Conservation (phyloP, 1,140 invertebrate genomes). For the Thrips palmi region DNA sequence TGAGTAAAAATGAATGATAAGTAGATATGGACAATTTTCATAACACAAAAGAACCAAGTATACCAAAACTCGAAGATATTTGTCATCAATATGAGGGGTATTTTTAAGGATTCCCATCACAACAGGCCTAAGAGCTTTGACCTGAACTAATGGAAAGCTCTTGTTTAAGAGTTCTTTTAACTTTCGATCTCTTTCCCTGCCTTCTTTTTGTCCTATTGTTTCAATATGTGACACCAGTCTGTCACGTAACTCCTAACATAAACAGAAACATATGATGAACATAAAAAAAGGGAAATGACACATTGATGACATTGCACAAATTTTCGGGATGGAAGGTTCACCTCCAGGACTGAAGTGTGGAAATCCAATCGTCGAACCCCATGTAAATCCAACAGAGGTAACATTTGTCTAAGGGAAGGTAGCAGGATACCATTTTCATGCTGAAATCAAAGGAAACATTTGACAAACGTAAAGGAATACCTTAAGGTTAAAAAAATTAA, state of each 20-base stretch:
- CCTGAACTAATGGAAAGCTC: constrained; percentile 83
- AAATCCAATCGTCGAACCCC: constrained; percentile 82
- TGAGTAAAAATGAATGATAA: constrained; percentile 9
- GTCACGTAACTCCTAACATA: constrained; percentile 56
- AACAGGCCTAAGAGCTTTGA: constrained; percentile 82
- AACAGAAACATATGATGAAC: constrained; percentile 11
- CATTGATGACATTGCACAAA: constrained; percentile 1
- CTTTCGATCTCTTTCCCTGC: constrained; percentile 62
- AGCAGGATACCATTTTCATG: constrained; percentile 85
- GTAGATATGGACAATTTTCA: constrained; percentile 1
- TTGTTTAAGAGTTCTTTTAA: constrained; percentile 80
- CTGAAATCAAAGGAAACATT: constrained; percentile 23
- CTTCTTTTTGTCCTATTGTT: constrained; percentile 61
- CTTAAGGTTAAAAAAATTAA: constrained; percentile 1
- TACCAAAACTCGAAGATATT: constrained; percentile 66
- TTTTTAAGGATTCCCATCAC: constrained; percentile 90
- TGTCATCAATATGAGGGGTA: constrained; percentile 83
- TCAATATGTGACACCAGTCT: constrained; percentile 76
- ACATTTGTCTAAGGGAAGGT: constrained; percentile 80
- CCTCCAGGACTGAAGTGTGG: constrained; percentile 83
- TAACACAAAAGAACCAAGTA: constrained; percentile 13
- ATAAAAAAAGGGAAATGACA: constrained; percentile 8
- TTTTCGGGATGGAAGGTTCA: constrained; percentile 13
- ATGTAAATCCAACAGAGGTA: constrained; percentile 85
- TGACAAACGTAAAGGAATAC: constrained; percentile 7